Percentiles rank a stretch among this genome's conserved stretches.
phyloP scores from a whole-genome alignment of 2,797 vertebrate species.

The Gastrophryne carolinensis region DNA sequence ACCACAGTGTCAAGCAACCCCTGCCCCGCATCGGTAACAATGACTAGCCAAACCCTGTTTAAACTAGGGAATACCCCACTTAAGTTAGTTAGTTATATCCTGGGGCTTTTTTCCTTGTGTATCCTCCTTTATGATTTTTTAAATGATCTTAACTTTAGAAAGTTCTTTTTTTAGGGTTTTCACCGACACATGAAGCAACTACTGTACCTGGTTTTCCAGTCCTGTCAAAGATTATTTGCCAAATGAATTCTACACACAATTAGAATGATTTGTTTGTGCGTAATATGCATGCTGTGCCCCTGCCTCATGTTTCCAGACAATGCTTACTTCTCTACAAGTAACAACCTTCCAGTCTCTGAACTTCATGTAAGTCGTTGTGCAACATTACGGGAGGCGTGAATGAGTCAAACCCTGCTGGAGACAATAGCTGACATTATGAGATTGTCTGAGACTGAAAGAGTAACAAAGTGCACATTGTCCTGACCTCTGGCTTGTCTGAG shows the following conservation, averaged over 20 bases:
- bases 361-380: slow-evolving; percentile 56
- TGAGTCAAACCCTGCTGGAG: slow-evolving; percentile 56
- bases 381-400: slow-evolving; percentile 55
- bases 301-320: slow-evolving; percentile 1
- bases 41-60: too few species aligned
- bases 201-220: neutral
- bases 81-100: too few species aligned
- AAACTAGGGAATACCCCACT: too few species aligned
- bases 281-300: neutral
- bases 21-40: too few species aligned
- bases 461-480: slow-evolving; percentile 54
- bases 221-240: neutral
- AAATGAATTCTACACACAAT: neutral
- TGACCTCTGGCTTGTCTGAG: slow-evolving; percentile 47
- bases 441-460: slow-evolving; percentile 54
- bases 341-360: slow-evolving; percentile 56
- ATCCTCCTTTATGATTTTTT: too few species aligned
- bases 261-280: neutral
- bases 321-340: slow-evolving; percentile 22
- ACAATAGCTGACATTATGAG: slow-evolving; percentile 56
- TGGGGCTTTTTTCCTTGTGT: too few species aligned
- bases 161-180: too few species aligned
- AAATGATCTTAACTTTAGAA: too few species aligned
- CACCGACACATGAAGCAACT: too few species aligned
- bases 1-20: too few species aligned